Evolutionary conservation across 1,140 invertebrate species (phyloP), one percentile per base, ranked within the genome.

Genomic region (Saccostrea echinata): DNA sequence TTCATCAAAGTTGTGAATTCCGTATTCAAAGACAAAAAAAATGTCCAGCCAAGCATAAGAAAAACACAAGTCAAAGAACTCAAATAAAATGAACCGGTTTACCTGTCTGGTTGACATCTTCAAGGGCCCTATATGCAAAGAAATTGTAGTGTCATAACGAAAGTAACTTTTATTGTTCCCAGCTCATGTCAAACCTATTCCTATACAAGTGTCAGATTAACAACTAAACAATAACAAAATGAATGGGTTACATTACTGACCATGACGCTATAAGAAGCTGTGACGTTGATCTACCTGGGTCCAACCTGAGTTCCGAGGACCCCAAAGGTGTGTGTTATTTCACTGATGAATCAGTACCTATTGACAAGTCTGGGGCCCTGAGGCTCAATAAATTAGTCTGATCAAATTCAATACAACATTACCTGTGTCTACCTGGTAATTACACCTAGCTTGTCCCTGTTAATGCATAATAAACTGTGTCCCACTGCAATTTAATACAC

Each of bases 401-500:
- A 71, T 71, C 57, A 61, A 18, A n/a, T 61, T 61, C 18, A 61
- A 24, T 71, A 71, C 68, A 30, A 71, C 68, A 71, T 71, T 71
- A 71, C 68, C 68, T 71, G 68, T 71, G 68, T 71, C 9, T 71
- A 33, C 68, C 27, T 30, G 24, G 68, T 71, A 71, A 71, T 71
- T n/a, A 71, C 68, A 71, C 68, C 68, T 71, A 16, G 68, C 30
- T 71, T 6, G 68, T 71, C 24, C 27, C 68, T 71, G 68, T 71
- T 24, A 71, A 71, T 71, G 68, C 68, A 71, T 71, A 71, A 71
- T 24, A 71, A 27, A 2, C 1, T 30, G 27, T 30, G 68, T 71
- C 68, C 68, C 68, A 57, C 24, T 71, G 68, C 68, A 71, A 71
- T 24, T 71, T 71, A 71, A 71, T 71, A 71, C 68, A 71, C 68